Conservation (phyloP, 2,888 invertebrate genomes). For the Prionchulus punctatus region DNA sequence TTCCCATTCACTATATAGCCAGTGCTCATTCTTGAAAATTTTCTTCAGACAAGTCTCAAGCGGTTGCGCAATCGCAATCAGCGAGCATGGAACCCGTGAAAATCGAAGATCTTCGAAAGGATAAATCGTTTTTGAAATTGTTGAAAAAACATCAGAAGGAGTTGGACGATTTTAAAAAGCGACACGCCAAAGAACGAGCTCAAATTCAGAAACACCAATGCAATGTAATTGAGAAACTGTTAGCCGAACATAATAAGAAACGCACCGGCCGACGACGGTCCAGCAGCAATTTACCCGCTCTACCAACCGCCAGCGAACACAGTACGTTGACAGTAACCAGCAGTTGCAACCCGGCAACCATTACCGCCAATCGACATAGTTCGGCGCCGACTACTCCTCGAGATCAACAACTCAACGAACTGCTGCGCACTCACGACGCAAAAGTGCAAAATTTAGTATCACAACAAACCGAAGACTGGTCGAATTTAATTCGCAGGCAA, state of each 20-base stretch:
- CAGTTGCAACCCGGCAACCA: not conserved
- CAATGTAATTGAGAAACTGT: constrained; percentile 21
- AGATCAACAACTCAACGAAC: too few relatives aligned
- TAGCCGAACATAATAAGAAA: constrained; percentile 21
- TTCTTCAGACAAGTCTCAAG: not conserved
- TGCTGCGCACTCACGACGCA: too few relatives aligned
- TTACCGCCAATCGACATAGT: not conserved
- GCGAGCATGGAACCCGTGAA: constrained; percentile 67
- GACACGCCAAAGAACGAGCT: constrained; percentile 41
- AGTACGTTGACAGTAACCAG: not conserved
- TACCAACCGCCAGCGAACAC: not conserved
- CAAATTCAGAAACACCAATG: constrained; percentile 54
- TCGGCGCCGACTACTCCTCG: not conserved
- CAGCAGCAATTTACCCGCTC: not conserved
- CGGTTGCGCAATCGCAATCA: not conserved
- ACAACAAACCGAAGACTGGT: constrained; percentile 88
- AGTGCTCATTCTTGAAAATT: not conserved
- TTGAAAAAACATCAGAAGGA: constrained; percentile 91
- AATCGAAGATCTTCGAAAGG: constrained; percentile 56
- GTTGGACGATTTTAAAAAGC: constrained; percentile 55
- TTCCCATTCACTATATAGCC: too few relatives aligned
- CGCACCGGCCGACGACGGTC: constrained; percentile 7
- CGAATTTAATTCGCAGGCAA: constrained; percentile 60
- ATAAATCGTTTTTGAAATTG: constrained; percentile 79
- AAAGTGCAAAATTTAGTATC: constrained; percentile 55